phyloP scores from a whole-genome alignment of 2,113 vertebrate genomes.

The Megaceryle maxima region DNA sequence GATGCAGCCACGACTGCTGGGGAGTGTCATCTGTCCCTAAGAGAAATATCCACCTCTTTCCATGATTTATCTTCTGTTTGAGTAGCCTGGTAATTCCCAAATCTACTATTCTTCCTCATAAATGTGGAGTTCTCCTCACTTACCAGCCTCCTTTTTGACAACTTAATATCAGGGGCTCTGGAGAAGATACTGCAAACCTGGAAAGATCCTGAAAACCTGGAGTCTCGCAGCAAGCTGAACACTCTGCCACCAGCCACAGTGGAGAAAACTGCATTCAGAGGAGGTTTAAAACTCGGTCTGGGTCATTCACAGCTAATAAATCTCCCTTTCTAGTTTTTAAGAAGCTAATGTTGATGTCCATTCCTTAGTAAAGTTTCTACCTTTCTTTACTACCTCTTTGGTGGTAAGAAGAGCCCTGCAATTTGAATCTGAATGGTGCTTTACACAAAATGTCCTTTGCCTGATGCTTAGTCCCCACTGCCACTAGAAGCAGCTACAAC shows the following conservation, averaged over 20 bases:
- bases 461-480: neutral
- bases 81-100: slow-evolving; percentile 11
- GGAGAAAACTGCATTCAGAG: neutral
- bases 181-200: neutral
- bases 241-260: neutral
- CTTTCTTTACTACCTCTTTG: neutral
- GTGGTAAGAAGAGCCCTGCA: neutral
- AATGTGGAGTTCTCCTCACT: neutral
- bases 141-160: neutral
- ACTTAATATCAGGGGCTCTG: neutral
- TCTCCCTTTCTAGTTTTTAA: neutral
- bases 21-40: neutral
- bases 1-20: neutral
- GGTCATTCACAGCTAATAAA: neutral
- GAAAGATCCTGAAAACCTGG: neutral
- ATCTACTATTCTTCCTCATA: slow-evolving; percentile 1
- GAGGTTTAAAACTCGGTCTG: neutral
- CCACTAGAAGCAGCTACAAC: neutral
- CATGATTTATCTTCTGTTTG: neutral
- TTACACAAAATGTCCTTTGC: neutral
- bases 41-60: neutral
- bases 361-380: neutral
- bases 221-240: neutral
- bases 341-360: neutral
- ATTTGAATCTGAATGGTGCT: neutral